Evolutionary conservation across 2,113 vertebrate species (phyloP).

Genomic region (Charadrius vociferus): DNA sequence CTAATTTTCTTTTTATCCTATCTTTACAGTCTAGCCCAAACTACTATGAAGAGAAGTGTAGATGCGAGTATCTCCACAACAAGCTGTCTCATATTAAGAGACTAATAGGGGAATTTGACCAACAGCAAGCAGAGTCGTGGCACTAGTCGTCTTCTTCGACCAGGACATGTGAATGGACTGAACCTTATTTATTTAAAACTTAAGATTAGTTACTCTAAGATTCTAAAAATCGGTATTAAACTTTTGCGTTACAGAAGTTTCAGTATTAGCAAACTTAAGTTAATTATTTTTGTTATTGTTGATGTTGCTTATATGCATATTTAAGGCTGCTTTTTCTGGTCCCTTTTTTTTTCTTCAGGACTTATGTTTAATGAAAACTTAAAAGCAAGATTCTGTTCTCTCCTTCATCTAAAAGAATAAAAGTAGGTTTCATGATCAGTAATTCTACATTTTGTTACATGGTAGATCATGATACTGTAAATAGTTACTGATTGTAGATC

Average conservation of each 20-base stretch:
- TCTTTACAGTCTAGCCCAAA: slow-evolving; percentile 81
- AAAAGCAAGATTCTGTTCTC: neutral
- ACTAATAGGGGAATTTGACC: slow-evolving; percentile 86
- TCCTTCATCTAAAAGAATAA: neutral
- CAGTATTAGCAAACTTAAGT: slow-evolving; percentile 70
- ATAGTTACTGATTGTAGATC: neutral
- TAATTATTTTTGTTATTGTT: slow-evolving; percentile 25
- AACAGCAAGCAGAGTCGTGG: slow-evolving; percentile 76
- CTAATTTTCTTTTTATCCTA: neutral
- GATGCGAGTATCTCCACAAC: slow-evolving; percentile 90
- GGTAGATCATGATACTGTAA: neutral
- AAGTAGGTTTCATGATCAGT: neutral
- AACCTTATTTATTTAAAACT: slow-evolving; percentile 76
- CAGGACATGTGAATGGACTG: slow-evolving; percentile 68
- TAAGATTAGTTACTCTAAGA: slow-evolving; percentile 63
- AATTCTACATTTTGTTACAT: slow-evolving; percentile 13
- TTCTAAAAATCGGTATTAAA: slow-evolving; percentile 44
- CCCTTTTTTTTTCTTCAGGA: slow-evolving; percentile 50
- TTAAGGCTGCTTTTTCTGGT: slow-evolving; percentile 72
- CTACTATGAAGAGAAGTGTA: slow-evolving; percentile 85
- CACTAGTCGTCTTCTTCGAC: slow-evolving; percentile 64
- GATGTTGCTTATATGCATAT: slow-evolving; percentile 54
- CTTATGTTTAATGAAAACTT: slow-evolving; percentile 43
- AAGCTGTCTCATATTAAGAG: slow-evolving; percentile 92
- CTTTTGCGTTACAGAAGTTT: slow-evolving; percentile 60